Evolutionary conservation across 2,888 invertebrate species (phyloP).

Genomic region (Scaptomyza cyrtandrae): DNA sequence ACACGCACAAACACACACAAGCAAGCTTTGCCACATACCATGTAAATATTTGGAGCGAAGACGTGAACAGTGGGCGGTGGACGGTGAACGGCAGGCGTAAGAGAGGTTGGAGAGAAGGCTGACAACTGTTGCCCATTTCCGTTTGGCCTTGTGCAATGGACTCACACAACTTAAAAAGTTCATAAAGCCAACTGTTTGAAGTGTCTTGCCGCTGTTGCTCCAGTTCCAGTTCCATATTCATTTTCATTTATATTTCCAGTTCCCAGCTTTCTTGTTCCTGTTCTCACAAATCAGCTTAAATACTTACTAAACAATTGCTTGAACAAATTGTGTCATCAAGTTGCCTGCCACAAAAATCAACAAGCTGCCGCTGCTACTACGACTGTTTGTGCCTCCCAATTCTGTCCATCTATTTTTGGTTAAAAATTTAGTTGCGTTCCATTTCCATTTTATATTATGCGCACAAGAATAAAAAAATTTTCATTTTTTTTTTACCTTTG

Average conservation of each 20-base stretch:
- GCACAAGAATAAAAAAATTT: constrained; percentile 32
- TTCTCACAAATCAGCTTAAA: constrained; percentile 66
- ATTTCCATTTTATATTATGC: constrained; percentile 51
- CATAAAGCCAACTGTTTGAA: constrained; percentile 23
- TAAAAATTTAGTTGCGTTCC: constrained; percentile 73
- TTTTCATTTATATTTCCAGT: background rate
- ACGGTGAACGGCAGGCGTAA: background rate
- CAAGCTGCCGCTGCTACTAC: constrained; percentile 22
- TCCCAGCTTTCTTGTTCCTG: constrained; percentile 2
- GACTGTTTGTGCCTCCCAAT: constrained; percentile 26
- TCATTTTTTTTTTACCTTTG: constrained; percentile 64
- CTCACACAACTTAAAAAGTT: constrained; percentile 34
- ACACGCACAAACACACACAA: constrained; percentile 24
- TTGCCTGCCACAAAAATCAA: constrained; percentile 55
- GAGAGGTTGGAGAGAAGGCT: constrained; percentile 25
- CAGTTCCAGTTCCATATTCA: constrained; percentile 2
- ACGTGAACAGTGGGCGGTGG: background rate
- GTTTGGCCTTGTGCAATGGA: constrained; percentile 69
- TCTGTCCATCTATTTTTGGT: constrained; percentile 67
- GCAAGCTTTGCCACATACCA: constrained; percentile 55
- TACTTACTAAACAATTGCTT: constrained; percentile 61
- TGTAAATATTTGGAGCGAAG: constrained; percentile 65
- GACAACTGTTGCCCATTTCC: constrained; percentile 66
- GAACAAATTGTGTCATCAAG: constrained; percentile 62
- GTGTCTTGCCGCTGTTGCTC: constrained; percentile 1